Percentiles rank a stretch among this genome's conserved stretches.
Evolutionary conservation across 1,140 invertebrate species (phyloP).

Genomic region (Drosophila mauritiana): DNA sequence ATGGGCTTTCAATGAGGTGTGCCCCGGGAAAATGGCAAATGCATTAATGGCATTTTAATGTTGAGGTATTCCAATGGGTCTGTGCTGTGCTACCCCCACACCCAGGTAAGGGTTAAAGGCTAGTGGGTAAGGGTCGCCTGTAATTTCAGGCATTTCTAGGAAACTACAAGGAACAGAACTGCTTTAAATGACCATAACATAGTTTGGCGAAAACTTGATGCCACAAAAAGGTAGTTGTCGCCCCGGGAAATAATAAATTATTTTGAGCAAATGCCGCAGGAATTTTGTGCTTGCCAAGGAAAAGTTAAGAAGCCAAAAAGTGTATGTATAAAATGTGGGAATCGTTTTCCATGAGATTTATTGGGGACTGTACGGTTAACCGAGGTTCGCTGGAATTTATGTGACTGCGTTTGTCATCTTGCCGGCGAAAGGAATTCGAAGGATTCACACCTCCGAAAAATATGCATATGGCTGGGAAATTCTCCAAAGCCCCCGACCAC

Average conservation of each 20-base stretch:
- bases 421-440: constrained; percentile 51
- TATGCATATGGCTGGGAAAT: constrained; percentile 35
- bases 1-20: constrained; percentile 82
- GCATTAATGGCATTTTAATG: constrained; percentile 82
- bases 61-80: constrained; percentile 67
- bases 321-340: constrained; percentile 54
- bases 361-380: constrained; percentile 75
- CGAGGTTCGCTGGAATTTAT: constrained; percentile 70
- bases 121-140: background rate
- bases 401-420: constrained; percentile 72
- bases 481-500: background rate
- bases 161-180: constrained; percentile 57
- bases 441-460: constrained; percentile 65
- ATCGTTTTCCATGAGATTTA: constrained; percentile 82
- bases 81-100: background rate
- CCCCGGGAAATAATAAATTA: constrained; percentile 79
- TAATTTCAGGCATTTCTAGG: constrained; percentile 53
- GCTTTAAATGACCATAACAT: constrained; percentile 66
- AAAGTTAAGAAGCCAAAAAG: constrained; percentile 68
- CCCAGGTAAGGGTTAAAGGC: constrained; percentile 30
- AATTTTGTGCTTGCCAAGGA: constrained; percentile 69
- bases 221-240: constrained; percentile 63
- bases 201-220: constrained; percentile 65
- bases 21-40: constrained; percentile 52
- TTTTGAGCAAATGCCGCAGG: constrained; percentile 75